phyloP scores from a whole-genome alignment of 2,888 invertebrate species.

The Sympetrum striolatum region DNA sequence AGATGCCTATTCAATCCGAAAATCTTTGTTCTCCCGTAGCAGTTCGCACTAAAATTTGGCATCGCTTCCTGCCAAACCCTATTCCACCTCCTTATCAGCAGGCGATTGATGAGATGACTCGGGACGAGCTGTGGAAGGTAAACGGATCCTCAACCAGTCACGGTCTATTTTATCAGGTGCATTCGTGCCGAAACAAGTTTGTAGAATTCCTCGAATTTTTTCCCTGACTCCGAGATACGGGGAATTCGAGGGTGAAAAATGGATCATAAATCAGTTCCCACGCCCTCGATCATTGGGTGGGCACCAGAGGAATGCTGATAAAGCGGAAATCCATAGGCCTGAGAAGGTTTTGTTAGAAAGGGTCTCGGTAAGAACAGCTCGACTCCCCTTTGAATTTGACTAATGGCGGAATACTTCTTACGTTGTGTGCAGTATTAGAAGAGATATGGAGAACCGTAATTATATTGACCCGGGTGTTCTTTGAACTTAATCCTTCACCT shows the following conservation, averaged over 20 bases:
- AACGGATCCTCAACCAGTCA: neutral
- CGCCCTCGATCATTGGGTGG: neutral
- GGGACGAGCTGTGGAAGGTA: neutral
- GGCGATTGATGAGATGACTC: neutral
- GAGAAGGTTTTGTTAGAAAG: neutral
- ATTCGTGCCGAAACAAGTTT: neutral
- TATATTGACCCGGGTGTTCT: neutral
- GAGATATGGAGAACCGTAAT: neutral
- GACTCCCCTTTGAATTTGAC: neutral
- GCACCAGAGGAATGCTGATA: neutral
- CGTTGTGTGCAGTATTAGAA: neutral
- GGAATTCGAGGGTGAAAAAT: neutral
- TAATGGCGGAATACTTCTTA: neutral
- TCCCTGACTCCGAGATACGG: neutral
- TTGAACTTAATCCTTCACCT: too few species aligned
- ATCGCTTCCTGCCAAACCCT: neutral
- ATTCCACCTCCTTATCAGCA: neutral
- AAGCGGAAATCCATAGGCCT: neutral
- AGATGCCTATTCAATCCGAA: too few species aligned
- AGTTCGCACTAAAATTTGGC: too few species aligned
- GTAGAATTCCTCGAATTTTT: neutral
- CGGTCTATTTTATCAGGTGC: neutral
- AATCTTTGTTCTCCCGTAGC: too few species aligned
- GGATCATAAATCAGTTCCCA: neutral
- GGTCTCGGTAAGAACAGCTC: neutral